Conservation (phyloP, 2,797 vertebrate species). For the Erpetoichthys calabaricus region DNA sequence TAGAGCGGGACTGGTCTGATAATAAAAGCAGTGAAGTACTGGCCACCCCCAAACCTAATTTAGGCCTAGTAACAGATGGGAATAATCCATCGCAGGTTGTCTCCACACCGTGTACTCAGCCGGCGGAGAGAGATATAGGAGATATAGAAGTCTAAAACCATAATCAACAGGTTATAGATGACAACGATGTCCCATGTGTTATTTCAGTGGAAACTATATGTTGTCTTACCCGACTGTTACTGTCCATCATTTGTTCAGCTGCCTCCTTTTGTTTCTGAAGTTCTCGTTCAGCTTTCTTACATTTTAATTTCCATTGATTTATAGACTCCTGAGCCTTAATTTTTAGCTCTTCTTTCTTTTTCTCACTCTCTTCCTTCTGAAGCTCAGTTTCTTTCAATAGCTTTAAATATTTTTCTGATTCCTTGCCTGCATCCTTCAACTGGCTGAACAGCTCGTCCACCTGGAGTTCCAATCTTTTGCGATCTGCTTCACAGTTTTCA, state of each 20-base stretch:
- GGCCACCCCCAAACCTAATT: too few species aligned
- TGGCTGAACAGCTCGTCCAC: constrained; percentile 46
- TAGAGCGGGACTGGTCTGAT: too few species aligned
- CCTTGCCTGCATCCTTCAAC: constrained; percentile 48
- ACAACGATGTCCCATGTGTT: neutral
- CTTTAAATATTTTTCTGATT: constrained; percentile 40
- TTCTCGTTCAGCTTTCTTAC: constrained; percentile 61
- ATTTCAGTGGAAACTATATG: too few species aligned
- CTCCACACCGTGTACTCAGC: too few species aligned
- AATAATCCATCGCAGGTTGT: too few species aligned
- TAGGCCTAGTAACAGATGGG: too few species aligned
- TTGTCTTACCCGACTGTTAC: constrained; percentile 50
- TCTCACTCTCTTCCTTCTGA: constrained; percentile 53
- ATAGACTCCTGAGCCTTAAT: constrained; percentile 72
- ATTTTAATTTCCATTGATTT: constrained; percentile 75
- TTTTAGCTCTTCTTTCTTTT: constrained; percentile 72
- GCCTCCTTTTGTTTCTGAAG: constrained; percentile 54
- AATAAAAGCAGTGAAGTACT: too few species aligned
- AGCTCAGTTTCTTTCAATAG: constrained; percentile 50
- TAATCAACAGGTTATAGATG: neutral
- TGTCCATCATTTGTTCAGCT: constrained; percentile 39
- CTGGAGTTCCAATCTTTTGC: constrained; percentile 37
- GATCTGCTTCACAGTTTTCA: constrained; percentile 38
- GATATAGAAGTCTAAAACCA: neutral
- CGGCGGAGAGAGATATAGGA: too few species aligned